Evolutionary conservation across 2,113 vertebrate genomes (phyloP).

Genomic region (Muscicapa adusta): DNA sequence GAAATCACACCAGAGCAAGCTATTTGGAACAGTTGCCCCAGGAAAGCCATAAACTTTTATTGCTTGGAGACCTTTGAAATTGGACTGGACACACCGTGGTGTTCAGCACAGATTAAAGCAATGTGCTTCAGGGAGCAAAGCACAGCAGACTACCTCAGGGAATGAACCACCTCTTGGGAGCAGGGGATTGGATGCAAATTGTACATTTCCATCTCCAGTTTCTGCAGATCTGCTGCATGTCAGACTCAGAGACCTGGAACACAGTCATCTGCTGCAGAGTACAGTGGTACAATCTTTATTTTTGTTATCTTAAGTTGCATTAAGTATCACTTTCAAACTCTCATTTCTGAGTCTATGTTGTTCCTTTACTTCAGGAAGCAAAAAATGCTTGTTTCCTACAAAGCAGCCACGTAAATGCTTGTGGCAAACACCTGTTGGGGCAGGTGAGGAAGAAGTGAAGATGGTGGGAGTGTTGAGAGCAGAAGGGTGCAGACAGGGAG

Average conservation of each 20-base stretch:
- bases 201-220: neutral
- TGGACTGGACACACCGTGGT: neutral
- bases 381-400: neutral
- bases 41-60: slow-evolving; percentile 23
- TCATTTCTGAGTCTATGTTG: neutral
- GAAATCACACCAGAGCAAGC: neutral
- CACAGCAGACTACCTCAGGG: neutral
- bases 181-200: neutral
- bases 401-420: neutral
- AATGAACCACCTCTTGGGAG: fast-evolving
- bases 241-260: neutral
- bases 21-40: neutral
- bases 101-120: neutral
- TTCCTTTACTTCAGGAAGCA: neutral
- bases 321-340: neutral
- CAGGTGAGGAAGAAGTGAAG: neutral
- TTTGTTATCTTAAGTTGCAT: neutral
- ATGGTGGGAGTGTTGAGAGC: neutral
- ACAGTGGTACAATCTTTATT: neutral
- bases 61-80: slow-evolving; percentile 1
- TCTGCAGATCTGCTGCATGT: neutral
- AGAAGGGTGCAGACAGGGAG: neutral
- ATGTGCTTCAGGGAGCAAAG: neutral
- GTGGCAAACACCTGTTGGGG: neutral
- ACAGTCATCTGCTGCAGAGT: neutral